Base-by-base conservation (phyloP, 2,797 vertebrate genomes). In the Cichlasoma orientale region DNA sequence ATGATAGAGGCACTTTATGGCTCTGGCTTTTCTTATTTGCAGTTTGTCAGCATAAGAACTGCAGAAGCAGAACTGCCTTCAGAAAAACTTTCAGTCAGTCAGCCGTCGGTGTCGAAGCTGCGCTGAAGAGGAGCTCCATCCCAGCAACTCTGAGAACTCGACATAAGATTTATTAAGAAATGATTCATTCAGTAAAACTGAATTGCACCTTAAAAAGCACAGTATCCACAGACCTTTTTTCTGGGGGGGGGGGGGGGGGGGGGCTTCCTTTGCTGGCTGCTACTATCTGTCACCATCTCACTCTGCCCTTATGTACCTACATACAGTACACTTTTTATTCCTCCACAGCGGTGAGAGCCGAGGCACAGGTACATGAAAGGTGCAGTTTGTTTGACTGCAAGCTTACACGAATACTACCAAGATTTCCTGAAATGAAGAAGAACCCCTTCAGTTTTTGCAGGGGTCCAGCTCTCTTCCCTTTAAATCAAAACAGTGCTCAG, bases 1-100 rank as follows among this genome's bases (percentile, higher is more conserved):
- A 33, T 33, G 1, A 8, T 3, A 9, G 31, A 33, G 31, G 31
- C 7, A 8, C 31, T 33, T 33, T 9, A 33, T 33, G 59, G 21
- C 23, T 61, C n/a, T 41, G 58, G 36, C 38, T 61, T 41, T 41
- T 3, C 38, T 61, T 38, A 38, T 41, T 41, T 41, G 3, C 21
- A 0, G 7, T 10, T 3, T 41, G 21, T 25, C 0, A 25, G 0
- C 41, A 1, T 63, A 66, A 47, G 16, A 66, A 0, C 16, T 27
- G 41, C 61, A 29, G 10, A 47, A 12, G 5, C 14, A 47, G 16
- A 47, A 47, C 4, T 47, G 4, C 44, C 12, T 13, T 13, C 38
- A 41, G 38, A 13, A 13, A 44, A 44, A 44, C 41, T 13, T 4
- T 44, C 41, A 13, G 3, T 41, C 38, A 12, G 12, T 44, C 11